Evolutionary conservation across 2,888 invertebrate species (phyloP).

Genomic region (Epinotia ramella): DNA sequence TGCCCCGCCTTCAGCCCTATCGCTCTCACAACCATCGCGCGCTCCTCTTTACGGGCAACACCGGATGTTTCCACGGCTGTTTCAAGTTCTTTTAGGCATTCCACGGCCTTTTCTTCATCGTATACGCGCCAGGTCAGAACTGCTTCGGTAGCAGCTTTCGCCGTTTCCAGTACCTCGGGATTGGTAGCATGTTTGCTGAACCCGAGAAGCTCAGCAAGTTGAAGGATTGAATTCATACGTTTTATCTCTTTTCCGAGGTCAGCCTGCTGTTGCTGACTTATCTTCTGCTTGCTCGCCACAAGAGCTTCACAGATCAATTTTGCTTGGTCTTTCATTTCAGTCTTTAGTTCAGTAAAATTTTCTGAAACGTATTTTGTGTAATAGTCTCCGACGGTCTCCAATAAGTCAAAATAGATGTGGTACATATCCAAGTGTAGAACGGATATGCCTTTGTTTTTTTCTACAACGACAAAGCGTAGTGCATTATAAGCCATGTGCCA

Average conservation of each 20-base stretch:
- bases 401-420: slow-evolving; percentile 59
- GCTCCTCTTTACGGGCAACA: slow-evolving; percentile 68
- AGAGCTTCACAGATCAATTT: slow-evolving; percentile 57
- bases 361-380: slow-evolving; percentile 53
- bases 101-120: slow-evolving; percentile 55
- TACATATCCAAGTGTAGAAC: slow-evolving; percentile 64
- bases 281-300: slow-evolving; percentile 58
- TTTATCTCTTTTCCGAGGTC: slow-evolving; percentile 69
- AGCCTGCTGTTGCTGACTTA: slow-evolving; percentile 71
- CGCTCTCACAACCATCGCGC: slow-evolving; percentile 83
- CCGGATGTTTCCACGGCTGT: slow-evolving; percentile 57
- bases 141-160: slow-evolving; percentile 45
- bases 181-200: background rate
- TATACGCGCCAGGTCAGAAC: slow-evolving; percentile 60
- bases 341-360: slow-evolving; percentile 48
- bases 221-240: slow-evolving; percentile 64
- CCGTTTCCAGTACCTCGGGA: background rate
- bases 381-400: slow-evolving; percentile 62
- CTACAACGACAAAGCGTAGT: slow-evolving; percentile 44
- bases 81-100: slow-evolving; percentile 58
- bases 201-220: slow-evolving; percentile 60
- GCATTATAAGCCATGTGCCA: slow-evolving; percentile 48
- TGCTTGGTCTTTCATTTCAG: slow-evolving; percentile 54
- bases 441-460: slow-evolving; percentile 54
- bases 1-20: slow-evolving; percentile 85